phyloP scores from a whole-genome alignment of 2,797 vertebrate species.

The Centropyge bicolor region DNA sequence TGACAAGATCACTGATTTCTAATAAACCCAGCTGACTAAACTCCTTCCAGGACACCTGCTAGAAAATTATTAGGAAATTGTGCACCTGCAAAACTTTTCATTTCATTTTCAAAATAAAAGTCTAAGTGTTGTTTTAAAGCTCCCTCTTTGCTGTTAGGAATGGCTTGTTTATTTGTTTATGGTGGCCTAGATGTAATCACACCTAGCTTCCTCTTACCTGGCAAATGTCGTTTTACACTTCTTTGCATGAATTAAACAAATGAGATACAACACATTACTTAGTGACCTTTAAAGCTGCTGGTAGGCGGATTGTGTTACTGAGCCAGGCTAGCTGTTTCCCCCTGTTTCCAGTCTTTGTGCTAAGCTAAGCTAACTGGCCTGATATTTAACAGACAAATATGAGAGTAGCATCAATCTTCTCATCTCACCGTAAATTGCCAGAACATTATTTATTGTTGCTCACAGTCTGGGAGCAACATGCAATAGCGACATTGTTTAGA shows the following conservation, averaged over 20 bases:
- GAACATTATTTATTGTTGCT: too few relatives aligned
- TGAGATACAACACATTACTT: too few relatives aligned
- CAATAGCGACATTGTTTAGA: too few relatives aligned
- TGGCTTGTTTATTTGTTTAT: conserved; percentile 1
- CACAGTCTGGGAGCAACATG: too few relatives aligned
- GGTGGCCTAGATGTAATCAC: neutral
- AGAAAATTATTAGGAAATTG: neutral
- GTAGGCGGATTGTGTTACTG: neutral
- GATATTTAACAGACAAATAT: neutral
- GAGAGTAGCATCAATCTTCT: neutral
- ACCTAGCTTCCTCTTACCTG: neutral
- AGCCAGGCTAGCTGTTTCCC: neutral
- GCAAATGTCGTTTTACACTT: neutral
- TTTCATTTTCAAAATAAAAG: neutral
- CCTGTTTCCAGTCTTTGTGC: neutral
- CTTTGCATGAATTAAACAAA: neutral
- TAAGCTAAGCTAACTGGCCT: neutral
- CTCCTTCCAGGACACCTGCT: neutral
- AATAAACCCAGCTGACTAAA: neutral
- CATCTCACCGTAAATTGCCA: neutral
- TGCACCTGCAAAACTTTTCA: neutral
- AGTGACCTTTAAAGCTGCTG: neutral
- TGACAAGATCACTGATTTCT: conserved; percentile 3
- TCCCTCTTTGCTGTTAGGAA: neutral
- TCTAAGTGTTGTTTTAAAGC: neutral